phyloP scores from a whole-genome alignment of 2,797 vertebrate genomes.

The Darevskia mixta region DNA sequence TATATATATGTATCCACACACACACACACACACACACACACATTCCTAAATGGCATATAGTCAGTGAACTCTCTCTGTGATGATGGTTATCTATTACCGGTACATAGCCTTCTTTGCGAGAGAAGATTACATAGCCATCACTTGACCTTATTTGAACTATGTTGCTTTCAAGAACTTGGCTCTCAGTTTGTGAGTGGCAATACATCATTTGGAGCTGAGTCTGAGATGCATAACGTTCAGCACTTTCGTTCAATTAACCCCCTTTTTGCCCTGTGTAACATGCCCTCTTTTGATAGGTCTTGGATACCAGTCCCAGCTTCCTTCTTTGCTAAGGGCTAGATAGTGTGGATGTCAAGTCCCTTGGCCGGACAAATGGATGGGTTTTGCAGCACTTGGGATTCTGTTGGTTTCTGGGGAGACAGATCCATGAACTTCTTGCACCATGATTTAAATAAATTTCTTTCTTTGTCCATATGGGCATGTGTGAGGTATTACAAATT shows the following conservation, averaged over 20 bases:
- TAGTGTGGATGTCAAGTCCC: too few relatives aligned
- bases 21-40: too few relatives aligned
- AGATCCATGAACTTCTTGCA: neutral
- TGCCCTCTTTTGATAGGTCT: neutral
- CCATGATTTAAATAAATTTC: neutral
- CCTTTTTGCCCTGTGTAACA: neutral
- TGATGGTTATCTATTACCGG: too few relatives aligned
- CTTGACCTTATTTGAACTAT: too few relatives aligned
- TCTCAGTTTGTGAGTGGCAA: neutral
- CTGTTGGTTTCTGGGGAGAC: neutral
- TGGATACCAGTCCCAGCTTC: neutral
- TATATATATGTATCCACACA: too few relatives aligned
- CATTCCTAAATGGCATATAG: too few relatives aligned
- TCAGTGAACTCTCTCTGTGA: too few relatives aligned
- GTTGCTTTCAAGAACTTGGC: neutral
- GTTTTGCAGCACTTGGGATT: neutral
- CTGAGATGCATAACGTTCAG: neutral
- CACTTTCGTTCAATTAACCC: neutral
- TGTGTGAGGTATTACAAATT: neutral
- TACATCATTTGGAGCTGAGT: neutral
- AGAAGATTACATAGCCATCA: neutral
- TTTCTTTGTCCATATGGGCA: constrained; percentile 2
- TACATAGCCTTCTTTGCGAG: neutral
- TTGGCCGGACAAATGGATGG: neutral
- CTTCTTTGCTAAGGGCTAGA: neutral